Conservation (phyloP, 1,140 invertebrate genomes). For the Elymnias hypermnestra region DNA sequence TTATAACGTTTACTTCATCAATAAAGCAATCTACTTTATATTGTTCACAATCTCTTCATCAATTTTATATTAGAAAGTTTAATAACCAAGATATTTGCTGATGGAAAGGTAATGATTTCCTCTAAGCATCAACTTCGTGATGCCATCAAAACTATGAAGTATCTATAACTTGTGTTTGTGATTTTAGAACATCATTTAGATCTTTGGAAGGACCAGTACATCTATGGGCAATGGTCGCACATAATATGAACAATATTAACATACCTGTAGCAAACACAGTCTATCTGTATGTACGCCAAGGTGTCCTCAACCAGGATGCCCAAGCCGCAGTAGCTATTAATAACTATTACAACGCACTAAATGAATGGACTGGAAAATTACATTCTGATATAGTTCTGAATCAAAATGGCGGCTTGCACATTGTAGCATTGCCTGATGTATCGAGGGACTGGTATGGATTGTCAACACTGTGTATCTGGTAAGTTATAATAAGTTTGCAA, state of each 20-base stretch:
- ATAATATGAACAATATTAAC: constrained; percentile 42
- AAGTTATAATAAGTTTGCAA: constrained; percentile 15
- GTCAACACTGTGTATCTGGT: constrained; percentile 58
- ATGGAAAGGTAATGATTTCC: too few relatives aligned
- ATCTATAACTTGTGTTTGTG: too few relatives aligned
- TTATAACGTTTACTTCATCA: too few relatives aligned
- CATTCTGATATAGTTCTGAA: constrained; percentile 38
- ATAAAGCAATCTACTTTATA: too few relatives aligned
- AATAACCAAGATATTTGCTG: too few relatives aligned
- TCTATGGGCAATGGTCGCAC: constrained; percentile 58
- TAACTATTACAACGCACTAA: constrained; percentile 34
- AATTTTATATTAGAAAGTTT: too few relatives aligned
- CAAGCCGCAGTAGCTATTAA: constrained; percentile 45
- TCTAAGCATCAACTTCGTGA: too few relatives aligned
- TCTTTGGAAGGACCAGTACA: constrained; percentile 35
- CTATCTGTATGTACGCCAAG: constrained; percentile 31
- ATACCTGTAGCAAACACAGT: constrained; percentile 34
- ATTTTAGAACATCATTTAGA: constrained; percentile 40
- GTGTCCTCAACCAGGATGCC: constrained; percentile 32
- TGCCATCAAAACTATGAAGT: too few relatives aligned
- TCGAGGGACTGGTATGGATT: constrained; percentile 46
- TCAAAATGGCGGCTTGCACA: constrained; percentile 40
- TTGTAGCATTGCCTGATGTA: constrained; percentile 54
- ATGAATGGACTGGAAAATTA: constrained; percentile 42
- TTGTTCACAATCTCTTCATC: background rate